Base-by-base conservation (phyloP, 2,888 invertebrate species). In the Amblyjoppa fuscipennis region DNA sequence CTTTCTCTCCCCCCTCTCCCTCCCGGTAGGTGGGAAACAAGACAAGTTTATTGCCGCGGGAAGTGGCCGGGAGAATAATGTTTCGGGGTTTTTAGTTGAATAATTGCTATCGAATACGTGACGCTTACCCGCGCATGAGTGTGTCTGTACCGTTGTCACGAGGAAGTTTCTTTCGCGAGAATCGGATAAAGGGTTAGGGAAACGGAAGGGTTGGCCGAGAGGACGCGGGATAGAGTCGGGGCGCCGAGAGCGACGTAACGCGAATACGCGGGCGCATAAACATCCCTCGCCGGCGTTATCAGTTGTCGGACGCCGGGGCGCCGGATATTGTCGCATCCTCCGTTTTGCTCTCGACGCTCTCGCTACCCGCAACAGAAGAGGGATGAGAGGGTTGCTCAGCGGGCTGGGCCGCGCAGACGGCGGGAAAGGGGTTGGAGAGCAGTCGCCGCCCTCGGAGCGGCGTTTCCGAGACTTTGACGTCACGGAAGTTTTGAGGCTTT, bases 301-400 rank as follows among this genome's bases (percentile, higher is more conserved):
- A 94, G 94, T 94, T 93, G 94, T 93, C 94, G 94, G 94, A 93
- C 94, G 94, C 94, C 94, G 94, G 94, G 92, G 92, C 93, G 93
- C 92, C 94, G 94, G 94, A 94, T 94, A 94, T 94, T 94, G 94
- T 94, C 93, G 94, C 94, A 94, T 94, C 94, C 94, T 94, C 93
- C 91, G 91, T 91, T 91, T 90, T 90, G 90, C 92, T 91, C 91
- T 91, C 91, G 90, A 82, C 80, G 66, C 81, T 77, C 70, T 70
- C 82, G 66, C 53, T 61, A 73, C 76, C 70, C 56, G 73, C 49
- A 76, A 64, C 66, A 74, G 74, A 80, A 80, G 51, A 81, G 75
- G 53, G 80, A 74, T 45, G 73, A 69, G 78, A 75, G 45, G 56
- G 51, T 49, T 53, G 76, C 34, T 13, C 28, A 28, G 66, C 49